Evolutionary conservation across 2,888 invertebrate genomes (phyloP), one percentile per base, ranked within the genome.

Genomic region (Sinelater perroti): DNA sequence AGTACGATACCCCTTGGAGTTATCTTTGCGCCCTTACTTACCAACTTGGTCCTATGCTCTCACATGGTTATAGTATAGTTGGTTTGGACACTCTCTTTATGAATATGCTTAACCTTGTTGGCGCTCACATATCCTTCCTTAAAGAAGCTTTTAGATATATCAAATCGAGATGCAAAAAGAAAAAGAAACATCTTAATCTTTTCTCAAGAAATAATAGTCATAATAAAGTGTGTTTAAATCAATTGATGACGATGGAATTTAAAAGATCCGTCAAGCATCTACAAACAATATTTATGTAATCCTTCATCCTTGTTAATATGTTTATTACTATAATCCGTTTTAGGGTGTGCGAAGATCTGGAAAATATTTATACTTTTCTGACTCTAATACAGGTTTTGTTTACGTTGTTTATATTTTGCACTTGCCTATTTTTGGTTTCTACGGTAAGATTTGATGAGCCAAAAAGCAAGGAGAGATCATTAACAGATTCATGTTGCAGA

Each of bases 91-190:
- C 70, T 1, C 49, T 75, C 16, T 74, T 74, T 55, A 74, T 75
- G 72, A 74, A 75, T 55, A 69, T 75, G 4, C 70, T 77, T 67
- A 77, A 75, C 60, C 71, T 70, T 45, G 67, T 72, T 20, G 72
- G 68, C 1, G 69, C 68, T 11, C 71, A 75, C 62, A 64, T 77
- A 42, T 59, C 64, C 7, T 68, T 75, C 20, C 65, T 76, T 10
- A 74, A 75, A 63, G 75, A 72, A 10, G 75, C 75, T 7, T 75
- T 76, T 59, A 46, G 64, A 20, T 72, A 71, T 1, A 63, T 72
- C 31, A 52, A 60, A 28, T 56, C 60, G 36, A 63, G 73, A 53
- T 63, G 66, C 18, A 28, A 58, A n/a, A 10, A 35, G 1, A 35
- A 40, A 36, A 58, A 28, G 60, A 40, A n/a, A 33, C 61, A 14